Percentiles rank a stretch among this genome's conserved stretches.
phyloP scores from a whole-genome alignment of 30 jellyfish, hydroid and myxozoan genomes.

The Pseudorhiza aurosa region DNA sequence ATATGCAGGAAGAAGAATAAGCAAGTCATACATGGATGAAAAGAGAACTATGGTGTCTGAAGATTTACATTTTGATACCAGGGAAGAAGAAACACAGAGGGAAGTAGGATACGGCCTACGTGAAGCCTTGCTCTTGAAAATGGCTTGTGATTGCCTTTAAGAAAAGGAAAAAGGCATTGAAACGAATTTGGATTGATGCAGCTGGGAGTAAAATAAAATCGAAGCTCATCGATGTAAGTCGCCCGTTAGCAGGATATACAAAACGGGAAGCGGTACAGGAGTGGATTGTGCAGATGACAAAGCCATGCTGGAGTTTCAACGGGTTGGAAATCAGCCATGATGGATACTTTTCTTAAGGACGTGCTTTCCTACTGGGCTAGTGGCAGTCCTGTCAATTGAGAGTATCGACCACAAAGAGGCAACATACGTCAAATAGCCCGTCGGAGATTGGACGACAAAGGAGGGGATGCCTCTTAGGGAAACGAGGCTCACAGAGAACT shows the following conservation, averaged over 20 bases:
- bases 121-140: no score
- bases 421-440: slow-evolving; percentile 9
- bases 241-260: slow-evolving; percentile 80
- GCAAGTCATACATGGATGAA: no score
- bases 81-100: no score
- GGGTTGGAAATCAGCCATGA: neutral
- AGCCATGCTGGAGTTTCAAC: neutral
- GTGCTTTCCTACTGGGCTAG: slow-evolving; percentile 49
- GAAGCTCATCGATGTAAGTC: no score
- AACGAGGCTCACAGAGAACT: slow-evolving; percentile 12
- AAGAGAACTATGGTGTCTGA: no score
- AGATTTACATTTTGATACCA: no score
- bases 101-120: no score
- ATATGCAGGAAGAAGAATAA: no score
- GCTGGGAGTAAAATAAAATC: no score
- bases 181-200: no score
- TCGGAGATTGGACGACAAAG: neutral
- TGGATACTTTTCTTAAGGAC: neutral
- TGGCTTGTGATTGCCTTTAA: no score
- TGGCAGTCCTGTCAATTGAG: slow-evolving; percentile 43
- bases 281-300: slow-evolving; percentile 1
- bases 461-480: slow-evolving; percentile 40
- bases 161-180: no score
- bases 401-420: neutral
- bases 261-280: slow-evolving; percentile 55